phyloP scores from a whole-genome alignment of 2,113 vertebrate genomes.

The Oncorhynchus keta region DNA sequence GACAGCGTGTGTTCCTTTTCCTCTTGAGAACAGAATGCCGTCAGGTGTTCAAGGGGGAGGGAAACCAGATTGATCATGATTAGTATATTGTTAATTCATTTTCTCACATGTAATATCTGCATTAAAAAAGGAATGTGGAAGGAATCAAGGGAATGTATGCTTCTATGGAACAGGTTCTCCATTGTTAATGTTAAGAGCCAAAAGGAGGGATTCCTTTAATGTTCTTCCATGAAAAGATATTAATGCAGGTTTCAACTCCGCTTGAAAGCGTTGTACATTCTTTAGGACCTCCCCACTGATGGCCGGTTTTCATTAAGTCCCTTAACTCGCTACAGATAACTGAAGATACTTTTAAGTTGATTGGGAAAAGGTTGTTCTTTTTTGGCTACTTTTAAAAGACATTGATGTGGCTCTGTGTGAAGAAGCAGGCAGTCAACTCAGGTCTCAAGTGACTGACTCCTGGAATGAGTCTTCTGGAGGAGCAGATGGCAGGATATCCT shows the following conservation, averaged over 20 bases:
- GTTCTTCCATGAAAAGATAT: slow-evolving; percentile 13
- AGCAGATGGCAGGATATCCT: slow-evolving; percentile 65
- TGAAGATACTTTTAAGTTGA: slow-evolving; percentile 55
- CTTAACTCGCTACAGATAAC: slow-evolving; percentile 58
- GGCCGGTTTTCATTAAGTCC: slow-evolving; percentile 59
- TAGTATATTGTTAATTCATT: slow-evolving; percentile 11
- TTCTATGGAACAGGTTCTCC: slow-evolving; percentile 8
- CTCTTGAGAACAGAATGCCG: not conserved
- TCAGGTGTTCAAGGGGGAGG: slow-evolving; percentile 15
- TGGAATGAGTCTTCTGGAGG: slow-evolving; percentile 44
- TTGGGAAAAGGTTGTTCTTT: slow-evolving; percentile 41
- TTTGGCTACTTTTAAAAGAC: slow-evolving; percentile 52
- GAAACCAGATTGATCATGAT: slow-evolving; percentile 5
- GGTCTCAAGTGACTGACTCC: slow-evolving; percentile 73
- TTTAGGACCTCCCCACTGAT: slow-evolving; percentile 26
- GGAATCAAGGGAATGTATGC: slow-evolving; percentile 1
- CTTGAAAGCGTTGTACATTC: slow-evolving; percentile 11
- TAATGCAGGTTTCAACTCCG: slow-evolving; percentile 21
- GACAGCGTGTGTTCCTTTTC: not conserved
- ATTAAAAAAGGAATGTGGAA: slow-evolving; percentile 10
- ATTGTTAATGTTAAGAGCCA: slow-evolving; percentile 9
- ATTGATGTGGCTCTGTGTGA: slow-evolving; percentile 74
- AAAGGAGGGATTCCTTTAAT: not conserved
- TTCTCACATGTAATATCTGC: not conserved
- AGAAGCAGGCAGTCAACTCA: slow-evolving; percentile 76